Percentiles rank a stretch among this genome's conserved stretches.
phyloP scores from a whole-genome alignment of 2,113 vertebrate genomes.

The Chroicocephalus ridibundus region DNA sequence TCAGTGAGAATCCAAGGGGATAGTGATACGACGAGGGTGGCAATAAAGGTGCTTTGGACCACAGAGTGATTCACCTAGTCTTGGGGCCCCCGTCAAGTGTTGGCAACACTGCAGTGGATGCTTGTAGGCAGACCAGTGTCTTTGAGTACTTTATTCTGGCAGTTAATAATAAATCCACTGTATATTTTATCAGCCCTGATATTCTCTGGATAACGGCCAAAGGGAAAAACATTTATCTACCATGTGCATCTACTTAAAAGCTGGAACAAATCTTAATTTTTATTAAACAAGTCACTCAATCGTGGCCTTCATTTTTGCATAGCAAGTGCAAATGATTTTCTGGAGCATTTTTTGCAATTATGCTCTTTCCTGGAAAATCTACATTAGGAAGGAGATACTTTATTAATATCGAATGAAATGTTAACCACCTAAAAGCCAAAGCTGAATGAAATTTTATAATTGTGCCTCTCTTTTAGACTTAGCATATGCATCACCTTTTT shows the following conservation, averaged over 20 bases:
- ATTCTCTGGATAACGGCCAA: slow-evolving; percentile 38
- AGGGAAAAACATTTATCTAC: slow-evolving; percentile 39
- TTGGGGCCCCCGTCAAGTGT: not conserved
- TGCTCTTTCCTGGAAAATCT: not conserved
- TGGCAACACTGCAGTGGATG: not conserved
- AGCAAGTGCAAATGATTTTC: slow-evolving; percentile 43
- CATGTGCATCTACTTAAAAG: slow-evolving; percentile 59
- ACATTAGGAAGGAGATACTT: not conserved
- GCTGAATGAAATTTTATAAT: not conserved
- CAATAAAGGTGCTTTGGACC: not conserved
- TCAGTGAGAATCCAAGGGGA: not conserved
- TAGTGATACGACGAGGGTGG: not conserved
- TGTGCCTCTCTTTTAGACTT: not conserved
- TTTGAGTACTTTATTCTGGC: slow-evolving; percentile 14
- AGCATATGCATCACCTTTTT: not conserved
- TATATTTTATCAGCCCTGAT: slow-evolving; percentile 23
- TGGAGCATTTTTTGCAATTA: slow-evolving; percentile 12
- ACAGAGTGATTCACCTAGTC: not conserved
- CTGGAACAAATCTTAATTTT: slow-evolving; percentile 57
- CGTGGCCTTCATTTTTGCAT: not conserved
- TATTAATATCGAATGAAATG: not conserved
- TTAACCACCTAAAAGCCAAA: not conserved
- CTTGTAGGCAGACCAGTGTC: not conserved
- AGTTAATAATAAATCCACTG: slow-evolving; percentile 23
- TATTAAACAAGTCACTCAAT: slow-evolving; percentile 40